phyloP scores from a whole-genome alignment of 1,140 invertebrate species.

The Solenopsis invicta region DNA sequence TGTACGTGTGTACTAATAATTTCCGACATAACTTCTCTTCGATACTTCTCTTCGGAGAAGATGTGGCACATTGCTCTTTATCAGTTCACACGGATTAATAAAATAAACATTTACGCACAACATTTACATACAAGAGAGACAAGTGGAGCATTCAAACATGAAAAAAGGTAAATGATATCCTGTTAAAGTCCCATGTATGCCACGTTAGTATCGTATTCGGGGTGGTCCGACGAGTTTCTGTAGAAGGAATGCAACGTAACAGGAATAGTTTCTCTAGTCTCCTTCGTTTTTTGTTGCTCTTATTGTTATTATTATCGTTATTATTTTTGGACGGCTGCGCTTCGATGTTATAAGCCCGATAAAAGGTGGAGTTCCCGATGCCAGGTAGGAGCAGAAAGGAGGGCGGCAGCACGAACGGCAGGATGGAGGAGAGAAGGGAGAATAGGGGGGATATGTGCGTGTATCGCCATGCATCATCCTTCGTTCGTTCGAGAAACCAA shows the following conservation, averaged over 20 bases:
- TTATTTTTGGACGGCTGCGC: conserved; percentile 80
- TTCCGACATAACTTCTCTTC: background rate
- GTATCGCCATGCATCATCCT: conserved; percentile 87
- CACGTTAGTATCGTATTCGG: conserved; percentile 71
- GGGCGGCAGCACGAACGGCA: conserved; percentile 61
- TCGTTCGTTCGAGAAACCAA: conserved; percentile 83
- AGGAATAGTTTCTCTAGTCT: conserved; percentile 83
- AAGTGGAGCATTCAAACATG: conserved; percentile 58
- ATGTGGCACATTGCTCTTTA: background rate
- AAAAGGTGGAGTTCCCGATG: conserved; percentile 78
- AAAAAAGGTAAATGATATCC: conserved; percentile 79
- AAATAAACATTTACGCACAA: conserved; percentile 8
- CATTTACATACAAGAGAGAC: conserved; percentile 12
- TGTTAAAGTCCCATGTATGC: conserved; percentile 80
- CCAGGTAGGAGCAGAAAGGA: conserved; percentile 71
- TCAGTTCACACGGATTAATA: conserved; percentile 1
- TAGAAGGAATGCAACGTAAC: conserved; percentile 85
- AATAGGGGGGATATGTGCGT: conserved; percentile 80
- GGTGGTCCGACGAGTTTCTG: conserved; percentile 85
- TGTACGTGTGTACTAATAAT: background rate
- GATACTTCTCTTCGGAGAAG: background rate
- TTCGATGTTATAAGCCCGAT: conserved; percentile 76
- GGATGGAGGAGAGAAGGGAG: conserved; percentile 51
- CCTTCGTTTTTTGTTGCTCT: conserved; percentile 82
- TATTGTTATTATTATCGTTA: conserved; percentile 83